Base-by-base conservation (phyloP, 92 coral and sea anemone species). In the Zoanthus sociatus region DNA sequence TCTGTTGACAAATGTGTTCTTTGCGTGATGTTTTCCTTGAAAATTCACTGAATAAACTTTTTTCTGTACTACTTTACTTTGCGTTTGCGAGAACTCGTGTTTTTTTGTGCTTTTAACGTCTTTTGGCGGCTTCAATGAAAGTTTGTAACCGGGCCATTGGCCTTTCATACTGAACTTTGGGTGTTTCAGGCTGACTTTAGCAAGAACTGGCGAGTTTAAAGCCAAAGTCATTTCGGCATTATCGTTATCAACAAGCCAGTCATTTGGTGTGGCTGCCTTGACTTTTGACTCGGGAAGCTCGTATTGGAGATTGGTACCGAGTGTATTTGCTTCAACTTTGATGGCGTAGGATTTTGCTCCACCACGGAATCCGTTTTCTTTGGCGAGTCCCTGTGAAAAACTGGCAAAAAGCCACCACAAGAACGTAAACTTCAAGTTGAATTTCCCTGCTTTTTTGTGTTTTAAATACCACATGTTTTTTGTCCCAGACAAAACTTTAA, bases 81-180 rank as follows among this genome's bases (percentile, higher is more conserved):
- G 37, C 18, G 60, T 71, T 47, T 75, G 54, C 20, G 7, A 20
- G 50, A 94, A 84, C 5, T 91, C 87, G 37, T 82, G 87, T 79
- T 89, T 91, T 89, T 94, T 94, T 4, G 98, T 81, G 20, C 91
- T 95, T 17, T 78, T 93, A 0, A 93, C 95, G 66, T 91, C 94
- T 73, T 94, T 86, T 32, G 98, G 98, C 17, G 91, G 84, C 48
- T 90, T 91, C 8, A 94, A 82, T 16, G 90, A 91, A 50, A 86
- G 71, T 67, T 90, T 94, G 44, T 94, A 94, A 3, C 88, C 96
- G 13, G 98, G 98, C 98, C 98, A 94, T 32, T 90, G 89, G 33
- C 98, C 98, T 78, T 93, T 89, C 90, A 93, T 92, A 73, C 92
- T 94, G 83, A 94, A 94, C 89, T 94, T 94, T 12, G 98, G 98